Conservation (phyloP, 2,888 invertebrate species). For the Lacanobia oleracea region DNA sequence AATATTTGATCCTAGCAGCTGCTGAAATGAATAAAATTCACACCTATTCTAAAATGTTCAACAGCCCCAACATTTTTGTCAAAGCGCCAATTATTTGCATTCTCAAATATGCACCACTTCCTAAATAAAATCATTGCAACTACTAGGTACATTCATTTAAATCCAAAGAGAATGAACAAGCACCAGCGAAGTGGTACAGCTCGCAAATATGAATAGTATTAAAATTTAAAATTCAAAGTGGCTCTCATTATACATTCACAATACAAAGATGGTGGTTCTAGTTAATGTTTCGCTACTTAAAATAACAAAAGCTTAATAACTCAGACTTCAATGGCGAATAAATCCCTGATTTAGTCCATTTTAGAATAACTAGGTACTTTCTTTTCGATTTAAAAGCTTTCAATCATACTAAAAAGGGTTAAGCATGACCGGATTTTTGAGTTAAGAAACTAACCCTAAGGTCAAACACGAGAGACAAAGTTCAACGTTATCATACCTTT, state of each 20-base stretch:
- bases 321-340: slow-evolving; percentile 10
- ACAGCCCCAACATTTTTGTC: slow-evolving; percentile 13
- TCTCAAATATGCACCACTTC: slow-evolving; percentile 23
- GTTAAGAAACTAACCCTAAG: neutral
- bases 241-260: slow-evolving; percentile 61
- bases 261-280: slow-evolving; percentile 46
- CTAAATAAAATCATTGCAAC: slow-evolving; percentile 33
- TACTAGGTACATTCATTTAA: slow-evolving; percentile 28
- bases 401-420: slow-evolving; percentile 5
- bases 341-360: neutral
- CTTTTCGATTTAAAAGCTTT: slow-evolving; percentile 7
- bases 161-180: slow-evolving; percentile 55
- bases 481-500: neutral
- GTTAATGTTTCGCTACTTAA: slow-evolving; percentile 42
- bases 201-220: slow-evolving; percentile 63
- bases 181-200: slow-evolving; percentile 20
- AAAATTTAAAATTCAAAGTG: slow-evolving; percentile 63
- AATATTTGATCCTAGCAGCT: neutral
- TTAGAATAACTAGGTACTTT: neutral
- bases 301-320: slow-evolving; percentile 24
- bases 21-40: neutral
- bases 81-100: slow-evolving; percentile 45
- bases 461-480: neutral
- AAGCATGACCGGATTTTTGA: slow-evolving; percentile 1
- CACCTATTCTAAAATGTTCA: neutral